Evolutionary conservation across 2,797 vertebrate genomes (phyloP), one percentile per base, ranked within the genome.

Genomic region (Heterohyrax brucei): DNA sequence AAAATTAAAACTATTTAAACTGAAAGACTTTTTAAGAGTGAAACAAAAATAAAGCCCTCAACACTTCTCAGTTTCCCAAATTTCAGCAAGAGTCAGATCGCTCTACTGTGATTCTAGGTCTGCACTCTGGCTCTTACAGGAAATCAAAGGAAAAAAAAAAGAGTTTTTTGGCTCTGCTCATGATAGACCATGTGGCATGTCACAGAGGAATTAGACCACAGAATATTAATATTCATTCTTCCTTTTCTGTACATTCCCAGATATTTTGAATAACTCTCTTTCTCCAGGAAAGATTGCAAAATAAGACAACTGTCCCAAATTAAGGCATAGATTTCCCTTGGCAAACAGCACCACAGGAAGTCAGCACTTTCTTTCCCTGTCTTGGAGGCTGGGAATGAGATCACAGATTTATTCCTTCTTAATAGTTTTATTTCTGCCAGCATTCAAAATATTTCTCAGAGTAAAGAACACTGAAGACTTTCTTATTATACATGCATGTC

Each of bases 101-200:
- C 1, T 4, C 8, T 46, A 19, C 50, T 44, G 4, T 21, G 39
- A 24, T 59, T 44, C 13, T 0, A 13, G 4, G 50, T 70, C 24
- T 3, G 13, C 3, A 62, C 76, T 78, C 59, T 21, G 94, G 19
- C 81, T n/a, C 0, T 16, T 88, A 21, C 46, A 33, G 22, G 50
- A 95, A 16, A 85, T 95, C 22, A 46, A 9, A 13, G 72, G 72
- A 94, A 96, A 94, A 91, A 4, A 48, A 92, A 95, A 89, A 1
- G 1, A 1, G 1, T 53, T 26, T 76, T 1, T 0, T 87, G 62
- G 75, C 59, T 4, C 16, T 85, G 59, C 6, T 79, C 9, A 28
- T 9, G 0, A 0, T 5, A 53, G 80, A 76, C 61, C 64, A 33
- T 28, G 61, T 48, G 94, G 30, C 44, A 22, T 16, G n/a, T 64